A percentile compares a stretch with the other conserved stretches of the same genome.
These are phyloP conservation scores for Danio albolineatus DNA, from an alignment of 2,797 vertebrate genomes.

Conservation along the genomic window DNA sequence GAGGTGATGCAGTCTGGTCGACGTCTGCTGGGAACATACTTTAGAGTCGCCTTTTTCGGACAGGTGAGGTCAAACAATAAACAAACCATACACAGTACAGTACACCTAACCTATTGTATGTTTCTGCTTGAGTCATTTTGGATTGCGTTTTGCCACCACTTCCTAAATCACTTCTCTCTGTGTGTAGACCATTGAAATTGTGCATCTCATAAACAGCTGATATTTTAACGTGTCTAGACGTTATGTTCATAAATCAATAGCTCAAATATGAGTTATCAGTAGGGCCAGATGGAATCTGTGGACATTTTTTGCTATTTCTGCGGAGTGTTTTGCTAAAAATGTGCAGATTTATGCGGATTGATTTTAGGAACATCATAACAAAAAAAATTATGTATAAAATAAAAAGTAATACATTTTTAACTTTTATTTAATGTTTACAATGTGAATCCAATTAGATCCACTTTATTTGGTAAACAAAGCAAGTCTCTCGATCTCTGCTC, in stretches of 20 bases:
- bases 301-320: too few relatives aligned
- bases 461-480: too few relatives aligned
- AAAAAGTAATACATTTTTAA: too few relatives aligned
- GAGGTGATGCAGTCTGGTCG: conserved; percentile 92
- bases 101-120: too few relatives aligned
- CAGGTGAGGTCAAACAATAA: conserved; percentile 80
- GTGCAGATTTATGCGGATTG: too few relatives aligned
- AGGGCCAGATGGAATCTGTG: too few relatives aligned
- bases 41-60: conserved; percentile 96
- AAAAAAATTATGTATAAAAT: too few relatives aligned
- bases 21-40: conserved; percentile 93
- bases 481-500: too few relatives aligned
- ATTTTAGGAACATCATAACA: too few relatives aligned
- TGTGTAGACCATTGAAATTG: neutral
- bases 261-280: neutral
- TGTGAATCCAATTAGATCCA: too few relatives aligned
- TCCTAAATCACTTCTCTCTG: conserved; percentile 2
- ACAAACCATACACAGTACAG: neutral
- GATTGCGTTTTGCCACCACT: conserved; percentile 2
- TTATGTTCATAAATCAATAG: neutral
- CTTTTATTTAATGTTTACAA: too few relatives aligned
- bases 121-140: neutral
- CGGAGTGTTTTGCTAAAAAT: too few relatives aligned
- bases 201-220: neutral
- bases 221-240: neutral